Evolutionary conservation across 2,888 invertebrate species (phyloP).

Genomic region (Charanyca ferruginea): DNA sequence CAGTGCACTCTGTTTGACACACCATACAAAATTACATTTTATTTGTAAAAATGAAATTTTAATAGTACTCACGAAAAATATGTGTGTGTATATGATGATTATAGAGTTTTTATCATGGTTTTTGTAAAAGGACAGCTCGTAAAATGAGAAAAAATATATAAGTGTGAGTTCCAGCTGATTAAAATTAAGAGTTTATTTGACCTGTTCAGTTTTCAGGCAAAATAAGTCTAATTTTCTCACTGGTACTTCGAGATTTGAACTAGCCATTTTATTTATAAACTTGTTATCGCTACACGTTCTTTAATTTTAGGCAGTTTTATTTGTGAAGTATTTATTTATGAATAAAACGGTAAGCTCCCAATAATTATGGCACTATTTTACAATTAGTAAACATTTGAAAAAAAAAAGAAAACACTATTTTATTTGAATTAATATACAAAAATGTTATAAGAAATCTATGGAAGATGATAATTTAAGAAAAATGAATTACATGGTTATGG

Average conservation of each 20-base stretch:
- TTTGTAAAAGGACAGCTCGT: background rate
- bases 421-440: conserved; percentile 48
- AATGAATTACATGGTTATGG: conserved; percentile 21
- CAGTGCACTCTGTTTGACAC: conserved; percentile 42
- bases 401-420: conserved; percentile 34
- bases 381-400: conserved; percentile 27
- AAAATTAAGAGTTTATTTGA: background rate
- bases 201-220: background rate
- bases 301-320: background rate
- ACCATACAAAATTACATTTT: conserved; percentile 16
- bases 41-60: conserved; percentile 18
- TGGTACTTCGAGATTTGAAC: conserved; percentile 20
- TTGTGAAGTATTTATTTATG: background rate
- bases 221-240: conserved; percentile 46
- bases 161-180: background rate
- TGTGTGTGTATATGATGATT: background rate
- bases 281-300: background rate
- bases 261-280: conserved; percentile 12
- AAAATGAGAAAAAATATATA: background rate
- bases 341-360: conserved; percentile 17
- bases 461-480: conserved; percentile 39
- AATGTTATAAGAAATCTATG: conserved; percentile 48
- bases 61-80: conserved; percentile 8
- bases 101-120: background rate
- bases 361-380: conserved; percentile 59